These are phyloP conservation scores for Anthoscopus minutus DNA, from an alignment of 2,113 vertebrate species.

Conservation along the genomic window DNA sequence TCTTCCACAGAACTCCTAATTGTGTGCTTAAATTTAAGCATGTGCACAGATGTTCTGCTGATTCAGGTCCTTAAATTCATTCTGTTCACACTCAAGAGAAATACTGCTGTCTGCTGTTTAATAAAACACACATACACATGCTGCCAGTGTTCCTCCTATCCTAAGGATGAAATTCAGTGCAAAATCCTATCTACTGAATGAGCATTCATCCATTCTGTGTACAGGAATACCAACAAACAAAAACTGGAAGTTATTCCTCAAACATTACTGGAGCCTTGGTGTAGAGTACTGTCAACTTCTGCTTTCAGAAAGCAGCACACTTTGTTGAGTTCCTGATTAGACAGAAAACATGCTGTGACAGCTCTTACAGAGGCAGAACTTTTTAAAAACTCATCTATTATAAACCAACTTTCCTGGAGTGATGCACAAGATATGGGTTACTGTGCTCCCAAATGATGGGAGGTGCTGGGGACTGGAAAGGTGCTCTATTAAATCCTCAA, in stretches of 20 bases:
- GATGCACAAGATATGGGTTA: neutral
- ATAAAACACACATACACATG: neutral
- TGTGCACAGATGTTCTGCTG: neutral
- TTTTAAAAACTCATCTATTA: neutral
- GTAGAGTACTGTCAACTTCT: neutral
- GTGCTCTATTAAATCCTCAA: constrained; percentile 7
- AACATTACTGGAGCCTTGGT: neutral
- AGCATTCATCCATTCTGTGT: neutral
- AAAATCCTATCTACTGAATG: neutral
- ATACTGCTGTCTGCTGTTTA: neutral
- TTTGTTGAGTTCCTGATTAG: neutral
- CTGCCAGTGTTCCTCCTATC: neutral
- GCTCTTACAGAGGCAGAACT: neutral
- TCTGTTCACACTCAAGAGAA: neutral
- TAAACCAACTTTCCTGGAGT: neutral
- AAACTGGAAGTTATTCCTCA: neutral
- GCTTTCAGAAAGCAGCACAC: neutral
- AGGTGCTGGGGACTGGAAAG: neutral
- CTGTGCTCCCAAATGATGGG: neutral
- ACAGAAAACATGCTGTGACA: neutral
- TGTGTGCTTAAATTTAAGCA: neutral
- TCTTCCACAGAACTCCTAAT: neutral
- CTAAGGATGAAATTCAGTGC: neutral
- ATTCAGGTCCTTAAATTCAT: neutral
- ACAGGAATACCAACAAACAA: neutral